Evolutionary conservation across 2,797 vertebrate species (phyloP), one percentile per base, ranked within the genome.

Genomic region (Orientallactaga sibirica): DNA sequence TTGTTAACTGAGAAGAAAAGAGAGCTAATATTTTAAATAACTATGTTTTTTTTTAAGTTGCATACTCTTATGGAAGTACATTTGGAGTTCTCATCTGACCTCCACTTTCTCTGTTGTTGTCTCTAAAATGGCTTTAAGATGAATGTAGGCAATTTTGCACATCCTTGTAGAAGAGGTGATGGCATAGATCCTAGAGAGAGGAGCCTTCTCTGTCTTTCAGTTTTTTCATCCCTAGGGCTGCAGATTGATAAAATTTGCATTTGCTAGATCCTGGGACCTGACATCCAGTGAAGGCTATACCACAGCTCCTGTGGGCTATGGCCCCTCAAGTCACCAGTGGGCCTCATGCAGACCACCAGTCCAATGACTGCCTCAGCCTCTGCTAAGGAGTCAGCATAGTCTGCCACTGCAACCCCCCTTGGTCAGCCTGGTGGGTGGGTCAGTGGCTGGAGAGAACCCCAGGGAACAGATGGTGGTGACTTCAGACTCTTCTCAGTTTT

Each of bases 1-100:
- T 84, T 27, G 66, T 77, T 71, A 87, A 14, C 86, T 87, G 68
- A 52, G 10, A 55, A 5, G 24, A 75, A 94, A 88, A 76, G 20
- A 18, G 55, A 79, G 25, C 62, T 82, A 37, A 90, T 67, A 70
- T 75, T 92, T 86, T 88, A 90, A 86, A 64, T 73, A 68, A 75
- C 25, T 33, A 5, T 73, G 87, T 79, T 9, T 48, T 58, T 58
- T 78, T 82, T 79, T 24, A 29, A 41, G 33, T 82, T 91, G 64
- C 25, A 19, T 64, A 74, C 64, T 80, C 91, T 55, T 1, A 25
- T 73, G 87, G 71, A 20, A 66, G 29, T 62, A 62, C 71, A 5
- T 94, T 77, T 78, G 37, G 27, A 78, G 1, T 29, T 83, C 79
- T 77, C 6, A 4, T 19, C 8, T 73, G 58, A 3, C 37, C n/a